Evolutionary conservation across 1,140 invertebrate species (phyloP).

Genomic region (Rhopalosiphum maidis): DNA sequence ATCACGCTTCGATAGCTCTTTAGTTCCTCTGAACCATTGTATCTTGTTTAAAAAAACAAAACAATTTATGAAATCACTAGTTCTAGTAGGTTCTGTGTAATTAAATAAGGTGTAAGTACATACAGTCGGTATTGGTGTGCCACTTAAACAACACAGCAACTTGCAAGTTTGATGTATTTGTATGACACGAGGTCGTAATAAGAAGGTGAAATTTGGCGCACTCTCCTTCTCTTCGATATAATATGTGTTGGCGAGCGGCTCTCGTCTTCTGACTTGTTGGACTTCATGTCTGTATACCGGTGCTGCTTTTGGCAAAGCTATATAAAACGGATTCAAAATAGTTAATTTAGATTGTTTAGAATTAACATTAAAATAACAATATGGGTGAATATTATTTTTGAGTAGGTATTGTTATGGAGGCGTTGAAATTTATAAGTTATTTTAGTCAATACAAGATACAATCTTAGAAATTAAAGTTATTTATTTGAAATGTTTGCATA

Average conservation of each 20-base stretch:
- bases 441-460: background rate
- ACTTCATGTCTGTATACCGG: conserved; percentile 79
- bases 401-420: background rate
- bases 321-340: background rate
- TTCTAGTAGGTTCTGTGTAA: background rate
- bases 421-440: background rate
- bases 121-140: conserved; percentile 91
- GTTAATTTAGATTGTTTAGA: background rate
- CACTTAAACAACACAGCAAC: conserved; percentile 94
- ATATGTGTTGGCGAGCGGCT: conserved; percentile 82
- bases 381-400: background rate
- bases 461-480: background rate
- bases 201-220: conserved; percentile 95
- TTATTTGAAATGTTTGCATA: conserved; percentile 66
- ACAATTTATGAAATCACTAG: background rate
- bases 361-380: too few species aligned
- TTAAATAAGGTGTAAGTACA: background rate
- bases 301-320: conserved; percentile 61
- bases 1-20: conserved; percentile 88
- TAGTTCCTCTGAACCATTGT: conserved; percentile 90
- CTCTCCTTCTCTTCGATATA: conserved; percentile 90
- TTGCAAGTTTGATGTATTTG: conserved; percentile 94
- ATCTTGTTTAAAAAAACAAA: conserved; percentile 63
- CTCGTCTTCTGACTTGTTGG: conserved; percentile 75
- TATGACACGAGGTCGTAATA: conserved; percentile 95